Evolutionary conservation across 2,888 invertebrate genomes (phyloP).

Genomic region (Papilio protenor): DNA sequence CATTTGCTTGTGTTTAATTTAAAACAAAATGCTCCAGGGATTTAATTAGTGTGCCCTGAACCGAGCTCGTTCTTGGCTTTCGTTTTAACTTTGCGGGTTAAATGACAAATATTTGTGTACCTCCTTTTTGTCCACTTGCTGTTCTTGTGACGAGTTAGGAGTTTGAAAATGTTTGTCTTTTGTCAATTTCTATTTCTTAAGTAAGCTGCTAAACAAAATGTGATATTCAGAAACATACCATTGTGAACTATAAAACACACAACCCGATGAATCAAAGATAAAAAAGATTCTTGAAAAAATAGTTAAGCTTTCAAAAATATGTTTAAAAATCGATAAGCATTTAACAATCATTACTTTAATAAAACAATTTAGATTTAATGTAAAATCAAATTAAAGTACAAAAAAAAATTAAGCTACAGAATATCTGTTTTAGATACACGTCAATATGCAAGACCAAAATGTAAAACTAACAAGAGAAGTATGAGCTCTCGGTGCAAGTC

Average conservation of each 20-base stretch:
- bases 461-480: not conserved
- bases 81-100: constrained; percentile 11
- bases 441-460: not conserved
- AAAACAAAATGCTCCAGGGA: constrained; percentile 15
- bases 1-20: constrained; percentile 18
- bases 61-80: constrained; percentile 2
- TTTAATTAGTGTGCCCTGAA: constrained; percentile 20
- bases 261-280: not conserved
- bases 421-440: not conserved
- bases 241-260: too few species aligned
- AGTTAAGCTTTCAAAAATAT: too few species aligned
- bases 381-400: not conserved
- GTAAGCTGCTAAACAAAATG: not conserved
- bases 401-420: too few species aligned
- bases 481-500: not conserved
- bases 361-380: not conserved
- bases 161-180: not conserved
- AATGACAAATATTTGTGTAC: not conserved
- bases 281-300: too few species aligned
- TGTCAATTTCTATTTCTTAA: not conserved
- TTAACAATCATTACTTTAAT: too few species aligned
- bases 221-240: not conserved
- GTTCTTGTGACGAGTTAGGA: not conserved
- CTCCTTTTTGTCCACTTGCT: not conserved
- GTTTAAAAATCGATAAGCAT: too few species aligned